Evolutionary conservation across 2,888 invertebrate species (phyloP), one percentile per base, ranked within the genome.

Genomic region (Hirudinaria manillensis): DNA sequence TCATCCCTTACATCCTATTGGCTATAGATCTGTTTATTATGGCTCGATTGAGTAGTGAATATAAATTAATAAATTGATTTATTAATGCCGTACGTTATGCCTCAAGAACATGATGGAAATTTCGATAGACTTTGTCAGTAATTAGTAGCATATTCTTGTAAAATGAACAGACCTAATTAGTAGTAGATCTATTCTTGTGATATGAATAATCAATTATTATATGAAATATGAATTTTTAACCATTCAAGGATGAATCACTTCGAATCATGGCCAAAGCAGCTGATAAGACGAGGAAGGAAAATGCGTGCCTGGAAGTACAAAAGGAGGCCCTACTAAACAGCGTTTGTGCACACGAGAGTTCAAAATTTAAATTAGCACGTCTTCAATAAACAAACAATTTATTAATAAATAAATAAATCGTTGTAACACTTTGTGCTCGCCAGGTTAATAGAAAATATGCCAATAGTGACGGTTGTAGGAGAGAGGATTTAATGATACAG

Each of bases 401-500:
- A n/a, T n/a, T n/a, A n/a, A n/a, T n/a, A 56, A 56, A 56, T 21
- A 56, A 27, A 56, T 56, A 27, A 56, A 21, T 29, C n/a, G 29
- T 24, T 29, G n/a, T 61, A 21, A 16, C 13, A 45, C 13, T 7
- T 68, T 29, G 7, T 24, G 21, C 24, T 34, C 34, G 13, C 7
- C 24, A 72, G 72, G 72, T 55, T 29, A 1, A 13, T 13, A 55
- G 73, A 34, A 73, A 32, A 29, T 73, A 73, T 19, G 56, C 27
- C 13, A 38, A 73, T 34, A 65, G 65, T 36, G 73, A 73, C 27
- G 73, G 73, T 0, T 73, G 73, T n/a, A 19, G 61, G 21, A 56
- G 61, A 65, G 73, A 73, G 29, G 73, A 73, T 36, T 16, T 73
- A 7, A 65, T 73, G 32, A 73, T 73, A n/a, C 55, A 73, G 73